Percentiles rank a stretch among this genome's conserved stretches.
These are phyloP conservation scores for Thumatha senex DNA, from an alignment of 2,888 invertebrate genomes.

Conservation along the genomic window DNA sequence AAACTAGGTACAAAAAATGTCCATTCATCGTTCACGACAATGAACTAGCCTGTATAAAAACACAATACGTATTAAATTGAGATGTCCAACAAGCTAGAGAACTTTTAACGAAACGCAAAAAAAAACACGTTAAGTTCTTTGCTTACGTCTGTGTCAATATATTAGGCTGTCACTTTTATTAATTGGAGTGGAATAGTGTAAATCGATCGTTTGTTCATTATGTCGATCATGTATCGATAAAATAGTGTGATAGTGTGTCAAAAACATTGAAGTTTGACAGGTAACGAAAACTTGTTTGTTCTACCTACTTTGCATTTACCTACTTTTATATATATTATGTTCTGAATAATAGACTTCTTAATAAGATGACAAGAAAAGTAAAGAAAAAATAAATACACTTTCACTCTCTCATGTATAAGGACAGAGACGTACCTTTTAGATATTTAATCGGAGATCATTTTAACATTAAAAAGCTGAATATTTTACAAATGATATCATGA, in stretches of 20 bases:
- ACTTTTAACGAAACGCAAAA: conserved; percentile 14
- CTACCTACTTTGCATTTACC: conserved; percentile 15
- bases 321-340: conserved; percentile 8
- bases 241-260: conserved; percentile 18
- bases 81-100: conserved; percentile 24
- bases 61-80: conserved; percentile 25
- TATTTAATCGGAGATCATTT: too few species aligned
- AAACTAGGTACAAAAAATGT: neutral
- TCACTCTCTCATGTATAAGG: too few species aligned
- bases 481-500: too few species aligned
- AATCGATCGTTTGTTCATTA: conserved; percentile 14
- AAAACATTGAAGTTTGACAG: conserved; percentile 19
- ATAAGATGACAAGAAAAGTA: neutral
- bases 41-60: conserved; percentile 12
- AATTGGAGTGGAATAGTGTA: conserved; percentile 32
- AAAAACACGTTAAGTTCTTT: conserved; percentile 1
- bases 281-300: conserved; percentile 12
- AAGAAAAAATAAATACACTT: too few species aligned
- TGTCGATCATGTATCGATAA: conserved; percentile 22
- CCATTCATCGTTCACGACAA: neutral
- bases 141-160: conserved; percentile 17
- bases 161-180: conserved; percentile 20
- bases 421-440: too few species aligned
- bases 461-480: too few species aligned
- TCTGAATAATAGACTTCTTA: neutral